A percentile compares a stretch with the other conserved stretches of the same genome.
These are phyloP conservation scores for Anser brachyrhynchus DNA, from an alignment of 2,113 vertebrate genomes.

Conservation along the genomic window DNA sequence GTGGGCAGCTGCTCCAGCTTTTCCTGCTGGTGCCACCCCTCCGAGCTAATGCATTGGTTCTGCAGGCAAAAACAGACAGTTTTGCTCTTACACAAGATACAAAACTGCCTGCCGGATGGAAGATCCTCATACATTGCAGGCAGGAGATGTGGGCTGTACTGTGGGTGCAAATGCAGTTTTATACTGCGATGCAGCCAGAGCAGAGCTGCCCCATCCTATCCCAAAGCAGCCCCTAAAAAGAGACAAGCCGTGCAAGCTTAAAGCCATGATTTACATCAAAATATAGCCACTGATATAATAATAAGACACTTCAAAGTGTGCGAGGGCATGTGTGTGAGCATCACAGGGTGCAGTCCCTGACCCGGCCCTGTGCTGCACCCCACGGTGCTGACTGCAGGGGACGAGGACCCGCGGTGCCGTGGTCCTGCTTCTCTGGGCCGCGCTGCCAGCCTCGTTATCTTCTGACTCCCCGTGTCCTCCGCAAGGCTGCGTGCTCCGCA, in stretches of 20 bases:
- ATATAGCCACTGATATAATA: too few relatives aligned
- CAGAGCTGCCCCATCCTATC: background rate
- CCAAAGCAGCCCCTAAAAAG: background rate
- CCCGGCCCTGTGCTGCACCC: background rate
- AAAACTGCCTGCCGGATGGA: background rate
- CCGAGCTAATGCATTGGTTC: conserved; percentile 1
- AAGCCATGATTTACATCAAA: background rate
- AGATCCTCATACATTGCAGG: background rate
- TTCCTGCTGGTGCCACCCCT: background rate
- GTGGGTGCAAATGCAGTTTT: background rate
- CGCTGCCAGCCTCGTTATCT: background rate
- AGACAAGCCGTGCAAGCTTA: background rate
- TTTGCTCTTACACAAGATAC: background rate
- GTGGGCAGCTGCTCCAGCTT: background rate
- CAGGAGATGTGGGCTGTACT: background rate
- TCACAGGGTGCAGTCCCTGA: too few relatives aligned
- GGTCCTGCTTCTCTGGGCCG: background rate
- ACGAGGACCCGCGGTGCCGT: rapidly evolving
- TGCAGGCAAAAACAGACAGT: background rate
- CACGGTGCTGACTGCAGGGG: rapidly evolving
- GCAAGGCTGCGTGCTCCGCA: rapidly evolving
- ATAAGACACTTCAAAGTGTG: background rate
- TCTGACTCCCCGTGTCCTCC: background rate
- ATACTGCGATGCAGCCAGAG: background rate
- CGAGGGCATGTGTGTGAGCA: rapidly evolving